Conservation (phyloP, 2,888 invertebrate genomes). For the Lithophane socia region DNA sequence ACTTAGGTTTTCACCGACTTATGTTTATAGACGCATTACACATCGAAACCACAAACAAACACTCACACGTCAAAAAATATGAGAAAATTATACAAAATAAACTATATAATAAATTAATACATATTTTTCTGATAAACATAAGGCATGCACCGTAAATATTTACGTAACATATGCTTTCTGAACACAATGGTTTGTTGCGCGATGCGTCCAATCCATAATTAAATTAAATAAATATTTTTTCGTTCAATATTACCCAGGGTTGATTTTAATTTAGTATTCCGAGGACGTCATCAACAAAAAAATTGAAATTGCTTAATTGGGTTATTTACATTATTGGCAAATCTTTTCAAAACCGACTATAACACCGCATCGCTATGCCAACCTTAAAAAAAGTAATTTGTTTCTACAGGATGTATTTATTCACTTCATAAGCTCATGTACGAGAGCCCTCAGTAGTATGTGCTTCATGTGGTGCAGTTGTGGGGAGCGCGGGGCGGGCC, state of each 20-base stretch:
- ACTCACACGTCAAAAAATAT: background rate
- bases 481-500: background rate
- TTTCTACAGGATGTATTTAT: background rate
- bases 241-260: background rate
- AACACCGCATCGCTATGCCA: constrained; percentile 11
- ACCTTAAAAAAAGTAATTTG: background rate
- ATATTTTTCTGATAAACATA: background rate
- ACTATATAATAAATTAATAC: background rate
- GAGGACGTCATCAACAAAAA: background rate
- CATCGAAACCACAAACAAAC: background rate
- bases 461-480: constrained; percentile 36
- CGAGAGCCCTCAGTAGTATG: constrained; percentile 33
- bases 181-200: constrained; percentile 3
- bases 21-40: constrained; percentile 4
- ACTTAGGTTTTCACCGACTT: background rate
- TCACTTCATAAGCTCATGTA: constrained; percentile 51
- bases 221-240: background rate
- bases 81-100: background rate
- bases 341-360: constrained; percentile 6
- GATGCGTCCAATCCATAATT: background rate
- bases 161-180: constrained; percentile 2
- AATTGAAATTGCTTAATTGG: background rate
- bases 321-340: background rate
- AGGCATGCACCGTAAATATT: background rate
- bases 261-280: background rate